Conservation (phyloP, 53 echinoderm and acorn worm genomes). For the Arbacia lixula region DNA sequence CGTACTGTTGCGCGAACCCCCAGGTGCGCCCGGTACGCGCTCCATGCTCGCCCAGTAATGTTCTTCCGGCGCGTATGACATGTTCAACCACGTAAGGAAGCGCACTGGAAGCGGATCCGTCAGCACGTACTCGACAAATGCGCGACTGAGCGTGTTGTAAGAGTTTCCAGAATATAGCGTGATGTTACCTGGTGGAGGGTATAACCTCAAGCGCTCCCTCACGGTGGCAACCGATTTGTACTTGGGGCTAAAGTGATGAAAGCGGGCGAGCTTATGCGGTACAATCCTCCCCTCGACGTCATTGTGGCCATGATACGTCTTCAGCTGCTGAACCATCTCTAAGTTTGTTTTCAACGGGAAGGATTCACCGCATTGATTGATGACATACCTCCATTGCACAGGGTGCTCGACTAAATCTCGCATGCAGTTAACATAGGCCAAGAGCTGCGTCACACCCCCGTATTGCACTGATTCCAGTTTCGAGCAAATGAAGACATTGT, state of each 20-base stretch:
- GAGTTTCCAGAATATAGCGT: constrained; percentile 49
- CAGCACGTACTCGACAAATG: constrained; percentile 40
- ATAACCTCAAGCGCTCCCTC: background rate
- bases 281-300: constrained; percentile 8
- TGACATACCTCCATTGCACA: constrained; percentile 46
- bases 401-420: constrained; percentile 61
- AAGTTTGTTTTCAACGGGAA: constrained; percentile 48
- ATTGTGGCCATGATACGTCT: constrained; percentile 25
- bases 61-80: constrained; percentile 47
- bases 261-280: constrained; percentile 21
- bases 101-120: constrained; percentile 2
- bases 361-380: constrained; percentile 47
- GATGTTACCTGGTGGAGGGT: constrained; percentile 50
- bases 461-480: constrained; percentile 62
- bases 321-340: constrained; percentile 20
- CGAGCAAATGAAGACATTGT: constrained; percentile 79
- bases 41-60: constrained; percentile 49
- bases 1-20: constrained; percentile 30
- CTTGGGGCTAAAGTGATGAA: constrained; percentile 10
- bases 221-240: background rate
- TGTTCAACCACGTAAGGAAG: constrained; percentile 45
- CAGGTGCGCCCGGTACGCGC: constrained; percentile 23
- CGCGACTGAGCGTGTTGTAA: constrained; percentile 39
- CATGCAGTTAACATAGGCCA: constrained; percentile 87
- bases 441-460: constrained; percentile 49